Evolutionary conservation across 92 coral and sea anemone genomes (phyloP).

Genomic region (Ricordea florida): DNA sequence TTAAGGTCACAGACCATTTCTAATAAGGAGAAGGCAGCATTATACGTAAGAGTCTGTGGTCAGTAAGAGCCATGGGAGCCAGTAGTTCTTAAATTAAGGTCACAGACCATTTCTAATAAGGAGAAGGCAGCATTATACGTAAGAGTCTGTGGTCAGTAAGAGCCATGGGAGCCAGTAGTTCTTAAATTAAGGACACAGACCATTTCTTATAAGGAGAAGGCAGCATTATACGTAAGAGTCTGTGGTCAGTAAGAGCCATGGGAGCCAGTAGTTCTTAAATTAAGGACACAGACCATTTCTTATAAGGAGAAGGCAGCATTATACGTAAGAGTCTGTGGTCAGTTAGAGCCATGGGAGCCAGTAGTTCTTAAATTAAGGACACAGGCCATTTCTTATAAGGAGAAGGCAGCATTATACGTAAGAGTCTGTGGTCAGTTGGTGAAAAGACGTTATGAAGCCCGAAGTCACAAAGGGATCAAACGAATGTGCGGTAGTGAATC

Average conservation of each 20-base stretch:
- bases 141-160: constrained; percentile 20
- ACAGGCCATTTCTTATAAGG: constrained; percentile 25
- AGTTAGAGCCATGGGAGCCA: constrained; percentile 21
- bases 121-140: constrained; percentile 16
- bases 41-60: constrained; percentile 16
- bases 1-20: constrained; percentile 17
- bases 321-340: constrained; percentile 16
- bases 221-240: constrained; percentile 8
- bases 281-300: constrained; percentile 15
- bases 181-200: constrained; percentile 19
- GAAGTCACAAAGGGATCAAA: constrained; percentile 7
- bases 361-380: constrained; percentile 13
- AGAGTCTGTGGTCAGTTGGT: constrained; percentile 5
- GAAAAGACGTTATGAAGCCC: constrained; percentile 2
- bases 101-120: constrained; percentile 28
- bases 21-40: constrained; percentile 28
- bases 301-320: constrained; percentile 26
- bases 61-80: constrained; percentile 25
- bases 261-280: constrained; percentile 16
- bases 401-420: constrained; percentile 9
- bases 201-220: constrained; percentile 30
- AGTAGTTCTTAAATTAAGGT: constrained; percentile 7
- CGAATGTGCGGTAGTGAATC: too few relatives aligned
- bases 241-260: constrained; percentile 14
- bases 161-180: constrained; percentile 16